phyloP scores from a whole-genome alignment of 1,140 invertebrate species.

The Apis cerana region DNA sequence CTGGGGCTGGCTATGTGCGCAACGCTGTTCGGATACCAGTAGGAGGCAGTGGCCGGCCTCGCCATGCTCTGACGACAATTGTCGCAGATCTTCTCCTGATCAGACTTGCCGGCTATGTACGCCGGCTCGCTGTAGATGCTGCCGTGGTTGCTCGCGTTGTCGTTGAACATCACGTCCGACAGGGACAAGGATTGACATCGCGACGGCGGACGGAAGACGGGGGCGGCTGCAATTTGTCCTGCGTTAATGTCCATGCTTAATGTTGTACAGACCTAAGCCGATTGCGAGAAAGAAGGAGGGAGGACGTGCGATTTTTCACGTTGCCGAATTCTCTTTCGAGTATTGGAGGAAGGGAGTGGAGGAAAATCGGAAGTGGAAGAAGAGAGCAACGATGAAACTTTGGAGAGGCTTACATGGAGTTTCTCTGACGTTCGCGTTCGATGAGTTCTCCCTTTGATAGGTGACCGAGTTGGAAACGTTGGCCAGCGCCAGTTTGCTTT shows the following conservation, averaged over 20 bases:
- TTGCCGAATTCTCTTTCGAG: background rate
- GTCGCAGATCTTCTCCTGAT: conserved; percentile 89
- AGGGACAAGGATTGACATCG: conserved; percentile 86
- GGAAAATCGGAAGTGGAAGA: conserved; percentile 7
- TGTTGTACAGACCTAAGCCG: conserved; percentile 48
- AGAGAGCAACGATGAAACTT: background rate
- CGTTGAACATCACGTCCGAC: conserved; percentile 86
- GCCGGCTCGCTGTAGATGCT: conserved; percentile 92
- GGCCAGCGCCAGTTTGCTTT: conserved; percentile 84
- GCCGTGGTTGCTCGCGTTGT: conserved; percentile 85
- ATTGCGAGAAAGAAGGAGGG: background rate
- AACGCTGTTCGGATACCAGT: conserved; percentile 81
- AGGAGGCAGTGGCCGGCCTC: conserved; percentile 85
- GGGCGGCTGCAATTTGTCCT: conserved; percentile 73
- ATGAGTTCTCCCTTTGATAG: conserved; percentile 81
- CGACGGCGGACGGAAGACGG: conserved; percentile 79
- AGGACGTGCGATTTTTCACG: background rate
- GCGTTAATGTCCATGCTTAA: conserved; percentile 70
- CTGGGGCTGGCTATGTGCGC: conserved; percentile 79
- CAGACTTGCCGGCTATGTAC: conserved; percentile 83
- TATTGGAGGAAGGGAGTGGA: background rate
- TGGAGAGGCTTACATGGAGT: conserved; percentile 75
- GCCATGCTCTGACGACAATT: conserved; percentile 88
- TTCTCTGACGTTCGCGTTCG: conserved; percentile 74
- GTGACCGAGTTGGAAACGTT: conserved; percentile 83